A percentile compares a stretch with the other conserved stretches of the same genome.
Evolutionary conservation across 2,797 vertebrate genomes (phyloP).

Genomic region (Chaunax sp.): DNA sequence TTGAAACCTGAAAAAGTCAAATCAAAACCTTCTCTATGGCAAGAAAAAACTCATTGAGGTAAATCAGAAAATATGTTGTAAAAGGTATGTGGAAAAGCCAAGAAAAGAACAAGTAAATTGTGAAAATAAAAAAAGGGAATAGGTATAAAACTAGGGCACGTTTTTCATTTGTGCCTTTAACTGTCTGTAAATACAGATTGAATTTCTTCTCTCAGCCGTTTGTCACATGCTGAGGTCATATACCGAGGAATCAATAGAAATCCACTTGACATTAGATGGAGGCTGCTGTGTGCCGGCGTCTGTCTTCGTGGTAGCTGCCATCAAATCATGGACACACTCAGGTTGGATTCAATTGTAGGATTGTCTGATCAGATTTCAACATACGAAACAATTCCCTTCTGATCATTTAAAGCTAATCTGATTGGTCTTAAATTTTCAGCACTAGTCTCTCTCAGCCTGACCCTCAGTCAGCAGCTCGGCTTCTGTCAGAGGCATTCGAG

Average conservation of each 20-base stretch:
- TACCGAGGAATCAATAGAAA: constrained; percentile 28
- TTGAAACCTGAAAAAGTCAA: not conserved
- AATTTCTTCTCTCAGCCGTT: constrained; percentile 1
- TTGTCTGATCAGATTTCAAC: not conserved
- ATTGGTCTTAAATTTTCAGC: not conserved
- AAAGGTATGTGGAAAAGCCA: not conserved
- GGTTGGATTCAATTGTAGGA: not conserved
- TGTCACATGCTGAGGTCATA: constrained; percentile 20
- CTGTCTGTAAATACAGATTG: not conserved
- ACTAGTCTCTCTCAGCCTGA: not conserved
- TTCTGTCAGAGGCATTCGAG: not conserved
- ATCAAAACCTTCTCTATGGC: not conserved
- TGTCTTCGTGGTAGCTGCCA: not conserved
- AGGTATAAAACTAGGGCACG: not conserved
- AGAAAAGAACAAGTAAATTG: too few relatives aligned
- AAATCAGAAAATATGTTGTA: not conserved
- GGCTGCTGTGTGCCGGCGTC: not conserved
- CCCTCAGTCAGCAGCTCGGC: not conserved
- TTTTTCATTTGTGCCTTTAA: too few relatives aligned
- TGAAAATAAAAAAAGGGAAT: not conserved
- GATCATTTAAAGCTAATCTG: not conserved
- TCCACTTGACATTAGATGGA: constrained; percentile 23
- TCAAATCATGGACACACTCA: not conserved
- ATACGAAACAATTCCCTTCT: not conserved
- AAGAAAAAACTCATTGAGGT: not conserved